phyloP scores from a whole-genome alignment of 2,797 vertebrate genomes.

The Pyrocephalus nanus region DNA sequence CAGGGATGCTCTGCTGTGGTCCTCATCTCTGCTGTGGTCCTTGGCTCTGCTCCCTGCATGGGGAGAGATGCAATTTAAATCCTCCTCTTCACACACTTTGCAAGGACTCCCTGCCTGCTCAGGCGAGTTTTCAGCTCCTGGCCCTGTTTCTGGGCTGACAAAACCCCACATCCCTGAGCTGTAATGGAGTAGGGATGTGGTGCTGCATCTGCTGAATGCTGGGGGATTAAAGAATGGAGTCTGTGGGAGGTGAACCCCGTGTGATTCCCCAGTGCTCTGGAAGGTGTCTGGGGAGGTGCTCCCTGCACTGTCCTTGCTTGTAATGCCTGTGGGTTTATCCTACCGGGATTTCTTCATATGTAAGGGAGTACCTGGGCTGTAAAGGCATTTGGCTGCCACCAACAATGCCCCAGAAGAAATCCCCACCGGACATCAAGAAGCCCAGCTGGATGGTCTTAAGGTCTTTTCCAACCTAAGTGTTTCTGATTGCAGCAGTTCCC shows the following conservation, averaged over 20 bases:
- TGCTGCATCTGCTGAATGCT: neutral
- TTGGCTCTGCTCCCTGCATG: neutral
- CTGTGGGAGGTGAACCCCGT: neutral
- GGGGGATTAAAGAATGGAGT: neutral
- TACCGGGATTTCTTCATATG: rapidly evolving
- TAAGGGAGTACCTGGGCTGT: neutral
- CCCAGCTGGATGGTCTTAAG: neutral
- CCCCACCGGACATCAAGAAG: neutral
- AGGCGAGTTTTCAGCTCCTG: neutral
- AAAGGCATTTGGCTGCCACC: neutral
- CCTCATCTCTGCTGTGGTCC: neutral
- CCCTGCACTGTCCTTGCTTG: neutral
- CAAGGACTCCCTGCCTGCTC: neutral
- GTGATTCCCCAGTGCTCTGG: neutral
- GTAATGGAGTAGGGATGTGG: neutral
- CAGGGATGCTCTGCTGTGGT: rapidly evolving
- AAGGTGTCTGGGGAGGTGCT: neutral
- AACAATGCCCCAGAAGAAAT: neutral
- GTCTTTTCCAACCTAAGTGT: neutral
- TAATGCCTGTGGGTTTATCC: neutral
- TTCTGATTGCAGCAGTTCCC: neutral
- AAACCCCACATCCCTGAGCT: neutral
- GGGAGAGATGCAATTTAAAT: neutral
- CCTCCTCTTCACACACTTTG: neutral
- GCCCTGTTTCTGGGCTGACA: neutral